A percentile compares a stretch with the other conserved stretches of the same genome.
Conservation (phyloP, 2,113 vertebrate genomes). For the Anguilla japonica region DNA sequence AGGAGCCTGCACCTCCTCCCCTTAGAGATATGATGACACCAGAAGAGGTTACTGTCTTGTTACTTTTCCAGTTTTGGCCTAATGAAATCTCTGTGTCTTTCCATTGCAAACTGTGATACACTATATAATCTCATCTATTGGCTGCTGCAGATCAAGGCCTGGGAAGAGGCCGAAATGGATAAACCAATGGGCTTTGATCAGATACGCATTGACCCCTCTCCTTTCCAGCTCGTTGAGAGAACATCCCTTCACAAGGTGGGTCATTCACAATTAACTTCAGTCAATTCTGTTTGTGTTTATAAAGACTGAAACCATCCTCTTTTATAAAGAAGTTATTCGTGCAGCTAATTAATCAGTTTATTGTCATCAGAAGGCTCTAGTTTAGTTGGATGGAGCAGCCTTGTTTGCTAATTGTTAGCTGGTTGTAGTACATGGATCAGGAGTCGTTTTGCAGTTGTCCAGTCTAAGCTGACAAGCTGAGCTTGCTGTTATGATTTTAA, state of each 20-base stretch:
- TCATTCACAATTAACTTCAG: neutral
- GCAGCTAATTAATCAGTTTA: neutral
- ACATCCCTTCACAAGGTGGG: slow-evolving; percentile 92
- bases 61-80: slow-evolving; percentile 6
- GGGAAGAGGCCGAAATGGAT: slow-evolving; percentile 86
- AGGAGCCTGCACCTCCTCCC: slow-evolving; percentile 56
- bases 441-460: neutral
- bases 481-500: neutral
- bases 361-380: no score
- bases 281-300: neutral
- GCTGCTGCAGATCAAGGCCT: slow-evolving; percentile 82
- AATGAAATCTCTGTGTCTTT: neutral
- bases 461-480: neutral
- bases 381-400: neutral
- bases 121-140: slow-evolving; percentile 51
- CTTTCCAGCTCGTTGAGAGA: slow-evolving; percentile 94
- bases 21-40: slow-evolving; percentile 81
- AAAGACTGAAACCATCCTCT: neutral
- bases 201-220: slow-evolving; percentile 88
- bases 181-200: slow-evolving; percentile 85
- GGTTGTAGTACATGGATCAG: neutral
- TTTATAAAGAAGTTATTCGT: neutral
- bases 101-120: slow-evolving; percentile 6
- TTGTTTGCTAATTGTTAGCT: neutral
- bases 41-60: slow-evolving; percentile 77